These are phyloP conservation scores for Alcis repandata DNA, from an alignment of 2,888 invertebrate species.

Conservation along the genomic window DNA sequence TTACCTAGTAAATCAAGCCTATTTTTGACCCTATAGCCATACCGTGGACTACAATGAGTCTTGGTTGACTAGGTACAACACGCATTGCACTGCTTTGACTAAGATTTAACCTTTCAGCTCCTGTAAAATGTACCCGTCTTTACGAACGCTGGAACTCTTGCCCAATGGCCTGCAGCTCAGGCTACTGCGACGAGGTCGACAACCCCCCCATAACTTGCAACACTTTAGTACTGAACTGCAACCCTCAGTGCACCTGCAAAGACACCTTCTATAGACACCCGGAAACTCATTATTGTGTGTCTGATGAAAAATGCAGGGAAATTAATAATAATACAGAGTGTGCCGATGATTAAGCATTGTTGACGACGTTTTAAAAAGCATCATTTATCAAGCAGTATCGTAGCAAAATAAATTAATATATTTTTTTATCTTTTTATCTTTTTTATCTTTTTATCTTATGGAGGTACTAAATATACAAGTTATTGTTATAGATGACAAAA, in stretches of 20 bases:
- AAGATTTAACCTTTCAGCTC: constrained; percentile 47
- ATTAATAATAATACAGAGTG: constrained; percentile 32
- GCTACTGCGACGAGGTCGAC: constrained; percentile 55
- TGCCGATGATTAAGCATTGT: neutral
- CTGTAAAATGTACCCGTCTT: constrained; percentile 57
- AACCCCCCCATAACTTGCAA: constrained; percentile 52
- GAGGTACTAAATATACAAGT: no score
- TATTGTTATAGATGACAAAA: no score
- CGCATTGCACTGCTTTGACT: no score
- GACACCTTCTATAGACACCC: constrained; percentile 55
- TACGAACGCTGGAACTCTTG: constrained; percentile 59
- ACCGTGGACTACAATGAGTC: no score
- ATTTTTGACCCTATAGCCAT: no score
- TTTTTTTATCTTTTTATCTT: no score
- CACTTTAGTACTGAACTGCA: constrained; percentile 56
- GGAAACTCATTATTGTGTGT: constrained; percentile 51
- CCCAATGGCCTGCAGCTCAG: constrained; percentile 55
- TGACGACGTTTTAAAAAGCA: neutral
- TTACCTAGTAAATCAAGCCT: no score
- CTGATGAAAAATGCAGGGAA: constrained; percentile 50
- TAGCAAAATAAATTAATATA: neutral
- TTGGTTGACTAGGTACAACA: no score
- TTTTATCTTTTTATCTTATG: no score
- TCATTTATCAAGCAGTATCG: neutral
- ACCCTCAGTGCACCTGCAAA: constrained; percentile 59